phyloP scores from a whole-genome alignment of 2,888 invertebrate genomes.

The Zygaena filipendulae region DNA sequence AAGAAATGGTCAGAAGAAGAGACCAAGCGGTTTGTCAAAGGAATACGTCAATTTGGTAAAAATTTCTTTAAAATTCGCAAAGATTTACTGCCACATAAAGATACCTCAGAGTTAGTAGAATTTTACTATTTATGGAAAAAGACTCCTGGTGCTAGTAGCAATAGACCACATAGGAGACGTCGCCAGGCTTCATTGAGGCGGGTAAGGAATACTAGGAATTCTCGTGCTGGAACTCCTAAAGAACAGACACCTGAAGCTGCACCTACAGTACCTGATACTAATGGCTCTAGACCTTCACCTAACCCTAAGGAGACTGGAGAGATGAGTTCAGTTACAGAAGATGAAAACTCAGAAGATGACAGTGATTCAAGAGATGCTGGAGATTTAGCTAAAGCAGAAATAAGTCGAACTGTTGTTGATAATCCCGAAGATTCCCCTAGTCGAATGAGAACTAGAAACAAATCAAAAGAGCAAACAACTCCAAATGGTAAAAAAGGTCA shows the following conservation, averaged over 20 bases:
- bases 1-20: slow-evolving; percentile 99
- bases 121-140: slow-evolving; percentile 99
- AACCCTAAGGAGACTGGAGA: slow-evolving; percentile 77
- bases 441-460: slow-evolving; percentile 89
- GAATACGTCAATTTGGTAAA: slow-evolving; percentile 97
- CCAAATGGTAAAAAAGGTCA: slow-evolving; percentile 56
- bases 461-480: slow-evolving; percentile 79
- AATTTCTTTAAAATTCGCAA: slow-evolving; percentile 98
- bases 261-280: slow-evolving; percentile 62
- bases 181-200: slow-evolving; percentile 88
- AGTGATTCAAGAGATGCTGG: slow-evolving; percentile 91
- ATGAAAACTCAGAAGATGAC: slow-evolving; percentile 95
- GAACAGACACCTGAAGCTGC: slow-evolving; percentile 75
- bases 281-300: slow-evolving; percentile 70
- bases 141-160: slow-evolving; percentile 96
- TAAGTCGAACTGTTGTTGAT: slow-evolving; percentile 74
- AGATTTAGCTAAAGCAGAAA: slow-evolving; percentile 85
- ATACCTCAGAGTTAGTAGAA: slow-evolving; percentile 96
- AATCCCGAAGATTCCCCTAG: slow-evolving; percentile 86
- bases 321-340: slow-evolving; percentile 85
- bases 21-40: slow-evolving; percentile 98
- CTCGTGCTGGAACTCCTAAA: slow-evolving; percentile 82
- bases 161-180: slow-evolving; percentile 91
- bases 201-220: slow-evolving; percentile 88
- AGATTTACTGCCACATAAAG: slow-evolving; percentile 96